These are phyloP conservation scores for Trigoniulus corallinus DNA, from an alignment of 1,140 invertebrate species.

Conservation along the genomic window DNA sequence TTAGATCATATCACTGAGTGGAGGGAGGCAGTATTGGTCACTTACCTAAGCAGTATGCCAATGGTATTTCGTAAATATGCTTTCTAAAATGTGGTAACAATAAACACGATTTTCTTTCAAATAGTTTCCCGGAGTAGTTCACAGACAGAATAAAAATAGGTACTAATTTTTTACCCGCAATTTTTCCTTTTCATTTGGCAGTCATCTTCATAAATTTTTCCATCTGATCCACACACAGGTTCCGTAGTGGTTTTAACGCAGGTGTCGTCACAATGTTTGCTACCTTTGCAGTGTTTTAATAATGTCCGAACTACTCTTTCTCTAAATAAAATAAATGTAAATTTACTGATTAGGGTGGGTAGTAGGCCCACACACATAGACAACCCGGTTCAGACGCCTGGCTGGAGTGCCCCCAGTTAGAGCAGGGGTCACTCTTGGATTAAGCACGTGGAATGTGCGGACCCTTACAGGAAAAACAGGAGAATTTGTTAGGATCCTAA, in stretches of 20 bases:
- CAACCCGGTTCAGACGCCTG: too few relatives aligned
- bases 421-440: too few relatives aligned
- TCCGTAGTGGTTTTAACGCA: slow-evolving; percentile 42
- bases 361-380: too few relatives aligned
- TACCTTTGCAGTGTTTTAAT: slow-evolving; percentile 76
- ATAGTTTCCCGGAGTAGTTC: background rate
- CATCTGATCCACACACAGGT: slow-evolving; percentile 81
- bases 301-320: slow-evolving; percentile 49
- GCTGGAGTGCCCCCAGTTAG: too few relatives aligned
- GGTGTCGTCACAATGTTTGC: slow-evolving; percentile 72
- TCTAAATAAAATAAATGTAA: too few relatives aligned
- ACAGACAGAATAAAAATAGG: slow-evolving; percentile 3
- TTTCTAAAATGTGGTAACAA: slow-evolving; percentile 37
- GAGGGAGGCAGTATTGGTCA: slow-evolving; percentile 17
- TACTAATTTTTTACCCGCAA: slow-evolving; percentile 47
- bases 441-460: too few relatives aligned
- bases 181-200: slow-evolving; percentile 85
- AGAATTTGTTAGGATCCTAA: too few relatives aligned
- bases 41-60: slow-evolving; percentile 60
- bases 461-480: too few relatives aligned
- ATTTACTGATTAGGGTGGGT: too few relatives aligned
- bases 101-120: background rate
- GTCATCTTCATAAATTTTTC: slow-evolving; percentile 73
- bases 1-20: slow-evolving; percentile 3
- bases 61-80: slow-evolving; percentile 77